Percentiles rank a stretch among this genome's conserved stretches.
phyloP scores from a whole-genome alignment of 2,888 invertebrate species.

The Imbricaverruca yamaguchii region DNA sequence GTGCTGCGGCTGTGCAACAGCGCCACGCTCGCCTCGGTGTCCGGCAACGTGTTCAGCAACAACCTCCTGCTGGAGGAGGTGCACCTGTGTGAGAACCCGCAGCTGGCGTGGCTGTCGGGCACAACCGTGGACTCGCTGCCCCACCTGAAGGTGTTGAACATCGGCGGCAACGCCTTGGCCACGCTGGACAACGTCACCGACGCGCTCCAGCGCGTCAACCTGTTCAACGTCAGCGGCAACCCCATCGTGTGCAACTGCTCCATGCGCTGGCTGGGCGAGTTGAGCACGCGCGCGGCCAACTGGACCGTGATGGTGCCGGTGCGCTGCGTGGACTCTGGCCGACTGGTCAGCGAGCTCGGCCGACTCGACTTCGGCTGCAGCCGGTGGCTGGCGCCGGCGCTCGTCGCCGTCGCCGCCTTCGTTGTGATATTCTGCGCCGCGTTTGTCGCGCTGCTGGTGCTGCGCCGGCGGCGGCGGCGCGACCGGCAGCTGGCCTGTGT shows the following conservation, averaged over 20 bases:
- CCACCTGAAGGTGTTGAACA: not conserved
- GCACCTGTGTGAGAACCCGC: not conserved
- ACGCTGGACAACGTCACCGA: not conserved
- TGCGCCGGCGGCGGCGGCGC: not conserved
- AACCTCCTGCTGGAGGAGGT: not conserved
- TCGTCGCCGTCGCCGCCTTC: not conserved
- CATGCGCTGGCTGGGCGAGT: not conserved
- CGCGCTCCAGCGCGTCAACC: not conserved
- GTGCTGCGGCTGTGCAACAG: not conserved
- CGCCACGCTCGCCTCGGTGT: not conserved
- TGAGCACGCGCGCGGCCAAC: not conserved
- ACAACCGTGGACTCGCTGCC: not conserved
- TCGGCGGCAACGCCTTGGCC: not conserved
- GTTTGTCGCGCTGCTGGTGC: not conserved
- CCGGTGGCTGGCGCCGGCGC: not conserved
- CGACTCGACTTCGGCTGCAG: not conserved
- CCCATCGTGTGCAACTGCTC: slow-evolving; percentile 2
- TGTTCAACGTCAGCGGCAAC: not conserved
- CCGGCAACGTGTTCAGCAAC: not conserved
- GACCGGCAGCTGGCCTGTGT: not conserved
- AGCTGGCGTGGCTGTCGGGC: not conserved
- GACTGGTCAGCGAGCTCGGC: not conserved
- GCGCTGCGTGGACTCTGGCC: not conserved
- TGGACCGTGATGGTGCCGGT: not conserved
- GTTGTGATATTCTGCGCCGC: not conserved